phyloP scores from a whole-genome alignment of 2,888 invertebrate species.

The Carabus problematicus region DNA sequence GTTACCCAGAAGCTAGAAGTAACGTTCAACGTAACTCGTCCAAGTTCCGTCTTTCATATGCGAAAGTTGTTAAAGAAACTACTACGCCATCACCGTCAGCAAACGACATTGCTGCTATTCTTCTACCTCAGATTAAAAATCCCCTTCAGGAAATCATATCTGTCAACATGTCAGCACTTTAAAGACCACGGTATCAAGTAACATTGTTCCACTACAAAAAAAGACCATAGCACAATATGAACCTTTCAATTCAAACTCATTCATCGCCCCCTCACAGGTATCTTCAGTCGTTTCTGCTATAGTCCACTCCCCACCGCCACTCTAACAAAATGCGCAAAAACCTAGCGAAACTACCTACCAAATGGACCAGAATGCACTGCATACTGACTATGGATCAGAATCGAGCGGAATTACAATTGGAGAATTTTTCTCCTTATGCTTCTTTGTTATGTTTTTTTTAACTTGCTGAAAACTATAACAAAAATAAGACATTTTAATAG shows the following conservation, averaged over 20 bases:
- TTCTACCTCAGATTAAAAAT: neutral
- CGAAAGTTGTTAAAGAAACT: constrained; percentile 21
- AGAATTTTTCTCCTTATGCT: too few relatives aligned
- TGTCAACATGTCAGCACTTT: neutral
- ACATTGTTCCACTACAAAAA: neutral
- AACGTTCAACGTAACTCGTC: constrained; percentile 12
- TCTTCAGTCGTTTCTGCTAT: neutral
- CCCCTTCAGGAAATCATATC: neutral
- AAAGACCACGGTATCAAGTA: neutral
- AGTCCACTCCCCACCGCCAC: too few relatives aligned
- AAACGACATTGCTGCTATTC: constrained; percentile 5
- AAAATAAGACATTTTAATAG: too few relatives aligned
- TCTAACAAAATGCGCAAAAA: too few relatives aligned
- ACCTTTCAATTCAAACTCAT: too few relatives aligned
- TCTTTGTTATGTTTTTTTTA: too few relatives aligned
- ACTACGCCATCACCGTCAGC: neutral
- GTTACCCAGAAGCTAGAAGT: too few relatives aligned
- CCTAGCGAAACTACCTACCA: neutral
- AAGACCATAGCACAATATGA: neutral
- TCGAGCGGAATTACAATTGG: too few relatives aligned
- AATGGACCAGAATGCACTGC: neutral
- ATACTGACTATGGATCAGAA: neutral
- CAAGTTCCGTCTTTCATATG: neutral
- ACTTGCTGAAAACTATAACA: too few relatives aligned
- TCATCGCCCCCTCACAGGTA: neutral